phyloP scores from a whole-genome alignment of 2,113 vertebrate species.

The Nesospiza acunhae region DNA sequence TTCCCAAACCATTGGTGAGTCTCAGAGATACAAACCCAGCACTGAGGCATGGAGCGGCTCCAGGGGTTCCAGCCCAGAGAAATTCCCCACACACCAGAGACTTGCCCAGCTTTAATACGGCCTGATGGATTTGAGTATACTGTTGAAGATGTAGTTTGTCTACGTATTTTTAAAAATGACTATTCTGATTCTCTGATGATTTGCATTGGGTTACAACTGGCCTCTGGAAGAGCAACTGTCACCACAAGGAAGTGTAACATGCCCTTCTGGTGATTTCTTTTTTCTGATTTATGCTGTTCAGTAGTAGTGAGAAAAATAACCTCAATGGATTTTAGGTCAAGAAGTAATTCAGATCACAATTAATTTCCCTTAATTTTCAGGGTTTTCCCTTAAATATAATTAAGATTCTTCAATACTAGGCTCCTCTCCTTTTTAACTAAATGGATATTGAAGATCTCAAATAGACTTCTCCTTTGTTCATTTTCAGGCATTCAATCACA shows the following conservation, averaged over 20 bases:
- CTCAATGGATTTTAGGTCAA: slow-evolving; percentile 17
- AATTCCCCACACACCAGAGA: neutral
- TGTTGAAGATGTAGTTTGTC: neutral
- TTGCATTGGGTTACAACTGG: neutral
- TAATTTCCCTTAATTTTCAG: neutral
- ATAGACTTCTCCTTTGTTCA: neutral
- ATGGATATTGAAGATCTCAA: slow-evolving; percentile 2
- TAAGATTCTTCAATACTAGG: neutral
- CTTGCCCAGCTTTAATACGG: neutral
- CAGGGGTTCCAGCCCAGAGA: neutral
- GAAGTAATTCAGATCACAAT: neutral
- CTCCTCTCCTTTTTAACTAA: neutral
- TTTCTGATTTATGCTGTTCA: neutral
- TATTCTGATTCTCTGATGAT: neutral
- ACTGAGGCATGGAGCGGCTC: neutral
- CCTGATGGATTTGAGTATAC: neutral
- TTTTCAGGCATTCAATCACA: slow-evolving; percentile 14
- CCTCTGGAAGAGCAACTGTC: neutral
- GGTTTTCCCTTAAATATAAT: slow-evolving; percentile 10
- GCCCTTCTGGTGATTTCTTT: neutral
- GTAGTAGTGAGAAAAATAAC: neutral
- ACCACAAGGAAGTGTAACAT: neutral
- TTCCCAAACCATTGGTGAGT: neutral
- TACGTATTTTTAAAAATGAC: neutral
- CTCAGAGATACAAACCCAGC: neutral